Evolutionary conservation across 1,140 invertebrate species (phyloP).

Genomic region (Drosophila paulistorum): DNA sequence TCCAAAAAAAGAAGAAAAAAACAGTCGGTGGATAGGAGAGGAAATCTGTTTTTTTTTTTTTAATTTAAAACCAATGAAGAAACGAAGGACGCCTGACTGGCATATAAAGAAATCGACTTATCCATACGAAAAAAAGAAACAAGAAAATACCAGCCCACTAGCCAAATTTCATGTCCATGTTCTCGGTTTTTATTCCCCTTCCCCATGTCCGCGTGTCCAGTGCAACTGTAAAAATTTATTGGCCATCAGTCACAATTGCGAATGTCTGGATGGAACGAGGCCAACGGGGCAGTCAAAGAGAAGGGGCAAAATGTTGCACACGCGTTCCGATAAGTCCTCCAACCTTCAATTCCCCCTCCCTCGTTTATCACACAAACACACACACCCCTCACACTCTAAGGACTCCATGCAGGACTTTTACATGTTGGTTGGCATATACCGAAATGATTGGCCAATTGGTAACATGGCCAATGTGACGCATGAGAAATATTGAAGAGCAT

Average conservation of each 20-base stretch:
- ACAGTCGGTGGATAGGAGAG: too few species aligned
- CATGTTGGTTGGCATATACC: conserved; percentile 2
- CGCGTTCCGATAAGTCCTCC: conserved; percentile 61
- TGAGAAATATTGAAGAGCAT: conserved; percentile 24
- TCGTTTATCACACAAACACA: too few species aligned
- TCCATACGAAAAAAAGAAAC: conserved; percentile 20
- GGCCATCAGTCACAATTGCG: conserved; percentile 78
- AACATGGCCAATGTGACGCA: conserved; percentile 23
- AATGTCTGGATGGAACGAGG: conserved; percentile 46
- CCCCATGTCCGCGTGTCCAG: conserved; percentile 47
- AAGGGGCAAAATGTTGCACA: conserved; percentile 71
- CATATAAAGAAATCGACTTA: conserved; percentile 39
- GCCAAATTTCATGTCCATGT: conserved; percentile 4
- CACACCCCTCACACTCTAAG: neutral
- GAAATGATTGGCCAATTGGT: conserved; percentile 8
- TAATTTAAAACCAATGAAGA: conserved; percentile 52
- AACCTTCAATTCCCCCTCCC: neutral
- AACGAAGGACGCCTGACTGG: neutral
- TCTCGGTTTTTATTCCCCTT: neutral
- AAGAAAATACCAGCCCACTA: conserved; percentile 29
- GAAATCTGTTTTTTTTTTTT: too few species aligned
- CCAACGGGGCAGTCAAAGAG: conserved; percentile 31
- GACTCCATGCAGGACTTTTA: neutral
- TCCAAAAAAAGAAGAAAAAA: too few species aligned
- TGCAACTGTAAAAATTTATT: conserved; percentile 74